Base-by-base conservation (phyloP, 2,888 invertebrate species). In the Urechis unicinctus region DNA sequence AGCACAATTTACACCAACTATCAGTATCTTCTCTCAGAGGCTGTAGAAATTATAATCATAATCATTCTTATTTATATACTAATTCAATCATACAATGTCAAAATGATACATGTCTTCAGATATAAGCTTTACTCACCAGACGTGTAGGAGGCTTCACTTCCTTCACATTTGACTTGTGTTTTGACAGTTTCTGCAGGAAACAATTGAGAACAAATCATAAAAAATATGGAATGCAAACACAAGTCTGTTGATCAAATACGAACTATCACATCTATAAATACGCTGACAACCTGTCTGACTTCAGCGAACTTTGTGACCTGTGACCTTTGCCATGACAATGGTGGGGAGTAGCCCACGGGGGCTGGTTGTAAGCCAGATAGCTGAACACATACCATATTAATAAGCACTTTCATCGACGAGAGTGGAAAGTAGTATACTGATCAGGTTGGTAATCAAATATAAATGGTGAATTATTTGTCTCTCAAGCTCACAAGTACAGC, bases 271-370 rank as follows among this genome's bases (percentile, higher is more conserved):
- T n/a, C n/a, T 36, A 36, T 36, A 9, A 13, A 4, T 25, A 36
- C 29, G 21, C 9, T 36, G 26, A 41, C 69, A 53, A 83, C 83
- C 70, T 83, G 78, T 68, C 86, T 81, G 2, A 85, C 70, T 44
- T 83, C 78, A 5, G 84, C 84, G 75, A 88, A 88, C 65, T 87
- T 83, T 6, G 84, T 81, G 1, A 87, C 78, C 76, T 87, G 86
- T 57, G 82, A 78, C 57, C 83, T 81, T 75, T 88, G 87, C 88
- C 88, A 88, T 68, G 85, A 82, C 45, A 72, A 53, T 1, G 80
- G 60, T 28, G 77, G 74, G 31, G 68, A 68, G 61, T 66, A 79
- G 1, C 84, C 84, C 24, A 66, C 63, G 13, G 83, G 82, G 55
- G 83, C 82, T 60, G 80, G 73, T 1, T 74, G 63, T 52, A 79